Evolutionary conservation across 2,888 invertebrate genomes (phyloP).

Genomic region (Philhelius pedissequus): DNA sequence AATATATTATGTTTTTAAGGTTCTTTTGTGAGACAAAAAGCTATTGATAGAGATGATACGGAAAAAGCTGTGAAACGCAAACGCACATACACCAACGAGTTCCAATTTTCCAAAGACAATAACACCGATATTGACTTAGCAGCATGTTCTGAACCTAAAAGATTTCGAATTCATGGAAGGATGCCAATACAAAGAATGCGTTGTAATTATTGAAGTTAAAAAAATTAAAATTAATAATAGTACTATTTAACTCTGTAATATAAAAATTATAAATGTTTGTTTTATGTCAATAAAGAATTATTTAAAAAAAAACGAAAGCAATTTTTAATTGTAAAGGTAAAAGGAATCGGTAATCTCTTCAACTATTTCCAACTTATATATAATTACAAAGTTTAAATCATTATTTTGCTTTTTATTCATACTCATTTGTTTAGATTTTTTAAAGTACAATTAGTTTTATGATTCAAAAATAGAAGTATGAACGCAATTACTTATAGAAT

Average conservation of each 20-base stretch:
- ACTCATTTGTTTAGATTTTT: neutral
- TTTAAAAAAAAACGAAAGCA: neutral
- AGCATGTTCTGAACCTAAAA: constrained; percentile 73
- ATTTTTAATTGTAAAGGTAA: neutral
- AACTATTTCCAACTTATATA: too few species aligned
- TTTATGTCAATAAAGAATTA: neutral
- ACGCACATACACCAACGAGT: constrained; percentile 74
- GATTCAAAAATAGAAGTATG: neutral
- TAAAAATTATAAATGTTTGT: neutral
- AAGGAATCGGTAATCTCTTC: neutral
- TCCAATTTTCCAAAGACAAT: constrained; percentile 14
- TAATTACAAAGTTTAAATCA: neutral
- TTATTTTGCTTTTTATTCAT: neutral
- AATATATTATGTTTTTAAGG: constrained; percentile 70
- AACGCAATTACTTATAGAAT: neutral
- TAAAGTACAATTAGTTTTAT: neutral
- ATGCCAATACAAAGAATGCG: constrained; percentile 77
- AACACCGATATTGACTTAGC: constrained; percentile 45
- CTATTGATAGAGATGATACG: constrained; percentile 69
- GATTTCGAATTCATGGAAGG: constrained; percentile 76
- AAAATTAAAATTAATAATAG: neutral
- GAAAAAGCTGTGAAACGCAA: constrained; percentile 73
- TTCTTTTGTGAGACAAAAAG: constrained; percentile 73
- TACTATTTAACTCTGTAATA: neutral
- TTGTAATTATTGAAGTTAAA: constrained; percentile 69